phyloP scores from a whole-genome alignment of 2,797 vertebrate genomes.

The Neosalanx taihuensis region DNA sequence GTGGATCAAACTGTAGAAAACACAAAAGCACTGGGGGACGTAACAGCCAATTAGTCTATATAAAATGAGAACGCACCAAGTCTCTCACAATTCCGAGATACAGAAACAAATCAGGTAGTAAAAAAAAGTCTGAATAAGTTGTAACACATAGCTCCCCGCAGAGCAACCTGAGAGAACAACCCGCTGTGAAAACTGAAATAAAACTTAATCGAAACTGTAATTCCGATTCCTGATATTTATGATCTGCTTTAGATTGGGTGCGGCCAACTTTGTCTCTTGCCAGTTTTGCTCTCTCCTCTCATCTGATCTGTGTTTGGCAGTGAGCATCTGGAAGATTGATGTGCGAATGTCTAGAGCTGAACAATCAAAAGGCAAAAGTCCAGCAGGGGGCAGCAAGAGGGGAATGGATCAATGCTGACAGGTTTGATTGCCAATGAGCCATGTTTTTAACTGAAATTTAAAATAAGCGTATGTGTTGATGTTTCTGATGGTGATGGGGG shows the following conservation, averaged over 20 bases:
- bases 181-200: neutral
- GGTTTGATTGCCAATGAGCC: too few relatives aligned
- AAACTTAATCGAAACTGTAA: neutral
- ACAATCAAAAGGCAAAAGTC: neutral
- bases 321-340: slow-evolving; percentile 14
- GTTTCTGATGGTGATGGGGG: too few relatives aligned
- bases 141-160: neutral
- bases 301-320: neutral
- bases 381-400: too few relatives aligned
- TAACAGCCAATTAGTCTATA: too few relatives aligned
- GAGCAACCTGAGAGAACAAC: neutral
- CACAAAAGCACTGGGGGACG: too few relatives aligned
- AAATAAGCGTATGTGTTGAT: too few relatives aligned
- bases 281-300: neutral
- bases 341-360: slow-evolving; percentile 23
- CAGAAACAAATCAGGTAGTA: too few relatives aligned
- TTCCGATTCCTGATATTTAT: slow-evolving; percentile 7
- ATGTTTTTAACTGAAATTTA: too few relatives aligned
- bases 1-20: too few relatives aligned
- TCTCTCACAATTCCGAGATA: too few relatives aligned
- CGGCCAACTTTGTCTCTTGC: neutral
- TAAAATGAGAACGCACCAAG: too few relatives aligned
- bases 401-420: too few relatives aligned
- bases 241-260: slow-evolving; percentile 2
- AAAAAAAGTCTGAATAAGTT: neutral